Evolutionary conservation across 2,888 invertebrate species (phyloP).

Genomic region (Drosophila macrospina): DNA sequence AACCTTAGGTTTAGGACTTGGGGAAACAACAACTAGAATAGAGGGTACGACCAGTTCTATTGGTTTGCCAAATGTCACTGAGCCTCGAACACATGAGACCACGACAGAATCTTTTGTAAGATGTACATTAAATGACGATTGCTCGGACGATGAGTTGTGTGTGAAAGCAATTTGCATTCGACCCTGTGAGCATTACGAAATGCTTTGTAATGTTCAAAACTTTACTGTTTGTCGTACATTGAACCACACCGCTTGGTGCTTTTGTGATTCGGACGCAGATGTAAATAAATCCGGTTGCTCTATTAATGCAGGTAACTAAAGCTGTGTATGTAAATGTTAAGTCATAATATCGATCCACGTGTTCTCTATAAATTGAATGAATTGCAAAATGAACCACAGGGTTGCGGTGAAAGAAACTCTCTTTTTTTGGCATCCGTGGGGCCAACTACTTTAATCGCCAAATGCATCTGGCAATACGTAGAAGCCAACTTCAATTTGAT

Average conservation of each 20-base stretch:
- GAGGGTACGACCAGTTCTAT: slow-evolving; percentile 16
- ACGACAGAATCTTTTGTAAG: slow-evolving; percentile 40
- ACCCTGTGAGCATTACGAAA: slow-evolving; percentile 86
- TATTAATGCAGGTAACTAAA: slow-evolving; percentile 88
- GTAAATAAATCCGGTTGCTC: slow-evolving; percentile 87
- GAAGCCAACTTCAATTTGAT: slow-evolving; percentile 68
- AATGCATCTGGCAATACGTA: slow-evolving; percentile 67
- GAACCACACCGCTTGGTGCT: slow-evolving; percentile 87
- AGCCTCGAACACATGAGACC: slow-evolving; percentile 13
- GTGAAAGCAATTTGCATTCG: slow-evolving; percentile 86
- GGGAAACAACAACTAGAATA: neutral
- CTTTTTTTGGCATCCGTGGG: slow-evolving; percentile 57
- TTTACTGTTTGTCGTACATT: slow-evolving; percentile 86
- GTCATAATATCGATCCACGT: slow-evolving; percentile 54
- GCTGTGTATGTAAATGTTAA: slow-evolving; percentile 72
- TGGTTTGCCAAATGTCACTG: slow-evolving; percentile 34
- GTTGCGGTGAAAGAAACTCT: slow-evolving; percentile 67
- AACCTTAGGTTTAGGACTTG: neutral
- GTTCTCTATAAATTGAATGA: slow-evolving; percentile 70
- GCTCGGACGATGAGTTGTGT: slow-evolving; percentile 86
- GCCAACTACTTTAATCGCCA: slow-evolving; percentile 71
- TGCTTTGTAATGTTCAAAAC: slow-evolving; percentile 81
- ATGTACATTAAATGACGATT: slow-evolving; percentile 84
- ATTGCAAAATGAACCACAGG: slow-evolving; percentile 66
- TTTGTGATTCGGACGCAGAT: slow-evolving; percentile 86